Conservation (phyloP, 1,140 invertebrate genomes). For the Globodera ellingtonae region DNA sequence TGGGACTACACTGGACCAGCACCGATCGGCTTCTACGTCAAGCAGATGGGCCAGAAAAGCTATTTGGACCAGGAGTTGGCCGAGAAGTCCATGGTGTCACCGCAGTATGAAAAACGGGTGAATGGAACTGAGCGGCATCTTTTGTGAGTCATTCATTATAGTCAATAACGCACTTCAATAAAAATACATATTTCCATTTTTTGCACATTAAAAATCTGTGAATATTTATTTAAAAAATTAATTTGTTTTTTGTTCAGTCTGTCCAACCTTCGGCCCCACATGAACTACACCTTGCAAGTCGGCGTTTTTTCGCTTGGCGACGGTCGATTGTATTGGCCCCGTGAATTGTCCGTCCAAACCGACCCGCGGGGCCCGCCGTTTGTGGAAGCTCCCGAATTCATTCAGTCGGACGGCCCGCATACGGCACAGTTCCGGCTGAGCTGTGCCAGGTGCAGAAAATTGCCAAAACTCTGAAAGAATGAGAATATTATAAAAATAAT, state of each 20-base stretch:
- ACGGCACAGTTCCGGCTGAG: conserved; percentile 42
- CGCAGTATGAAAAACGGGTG: conserved; percentile 52
- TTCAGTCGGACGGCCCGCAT: conserved; percentile 48
- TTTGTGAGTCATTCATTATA: conserved; percentile 31
- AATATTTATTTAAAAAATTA: no score
- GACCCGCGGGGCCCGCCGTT: conserved; percentile 61
- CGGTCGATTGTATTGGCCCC: conserved; percentile 57
- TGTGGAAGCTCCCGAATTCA: conserved; percentile 58
- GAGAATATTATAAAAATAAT: no score
- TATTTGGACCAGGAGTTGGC: conserved; percentile 57
- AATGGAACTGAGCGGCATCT: conserved; percentile 45
- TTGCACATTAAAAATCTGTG: no score
- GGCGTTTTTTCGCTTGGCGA: conserved; percentile 52
- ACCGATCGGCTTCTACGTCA: conserved; percentile 57
- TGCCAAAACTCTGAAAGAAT: no score
- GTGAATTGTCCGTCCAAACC: conserved; percentile 55
- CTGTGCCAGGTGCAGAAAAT: conserved; percentile 14
- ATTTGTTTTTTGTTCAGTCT: conserved; percentile 21
- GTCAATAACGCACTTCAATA: background rate
- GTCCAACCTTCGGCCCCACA: conserved; percentile 58
- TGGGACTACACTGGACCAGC: conserved; percentile 55
- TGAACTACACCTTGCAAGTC: conserved; percentile 62
- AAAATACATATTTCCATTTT: no score
- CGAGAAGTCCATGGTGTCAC: conserved; percentile 56
- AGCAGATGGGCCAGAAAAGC: conserved; percentile 61